phyloP scores from a whole-genome alignment of 1,140 invertebrate species.

The Latrodectus geometricus region DNA sequence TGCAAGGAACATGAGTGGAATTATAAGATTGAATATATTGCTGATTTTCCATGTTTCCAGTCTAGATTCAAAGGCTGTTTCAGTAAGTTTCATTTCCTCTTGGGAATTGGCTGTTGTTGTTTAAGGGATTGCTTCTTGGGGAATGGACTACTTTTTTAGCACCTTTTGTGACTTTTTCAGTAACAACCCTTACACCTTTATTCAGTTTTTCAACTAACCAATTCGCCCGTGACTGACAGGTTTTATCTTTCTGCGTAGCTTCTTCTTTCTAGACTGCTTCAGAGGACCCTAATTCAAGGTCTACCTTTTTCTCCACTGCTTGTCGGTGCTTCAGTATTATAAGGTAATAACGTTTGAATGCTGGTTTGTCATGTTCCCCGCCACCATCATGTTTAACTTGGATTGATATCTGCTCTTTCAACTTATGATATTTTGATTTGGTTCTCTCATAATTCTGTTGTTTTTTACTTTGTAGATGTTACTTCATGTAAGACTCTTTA shows the following conservation, averaged over 20 bases:
- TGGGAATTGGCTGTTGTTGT: too few relatives aligned
- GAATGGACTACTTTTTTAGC: background rate
- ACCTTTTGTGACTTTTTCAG: background rate
- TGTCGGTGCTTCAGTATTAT: background rate
- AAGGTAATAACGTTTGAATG: background rate
- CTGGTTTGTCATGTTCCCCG: background rate
- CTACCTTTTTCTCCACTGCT: background rate
- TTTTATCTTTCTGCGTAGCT: too few relatives aligned
- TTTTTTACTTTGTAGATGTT: background rate
- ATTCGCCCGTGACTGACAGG: background rate
- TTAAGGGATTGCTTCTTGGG: background rate
- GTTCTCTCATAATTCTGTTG: background rate
- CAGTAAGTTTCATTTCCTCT: background rate
- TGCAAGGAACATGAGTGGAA: slow-evolving; percentile 1
- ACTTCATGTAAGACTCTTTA: background rate
- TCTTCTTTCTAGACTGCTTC: too few relatives aligned
- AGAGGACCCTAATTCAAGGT: background rate
- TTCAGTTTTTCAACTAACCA: background rate
- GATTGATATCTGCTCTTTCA: background rate
- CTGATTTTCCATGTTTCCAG: background rate
- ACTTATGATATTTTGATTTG: too few relatives aligned
- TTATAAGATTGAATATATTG: background rate
- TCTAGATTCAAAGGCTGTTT: slow-evolving; percentile 14
- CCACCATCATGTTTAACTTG: background rate
- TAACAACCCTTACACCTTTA: background rate